Conservation (phyloP, 2,888 invertebrate genomes). For the Cenopis cana region DNA sequence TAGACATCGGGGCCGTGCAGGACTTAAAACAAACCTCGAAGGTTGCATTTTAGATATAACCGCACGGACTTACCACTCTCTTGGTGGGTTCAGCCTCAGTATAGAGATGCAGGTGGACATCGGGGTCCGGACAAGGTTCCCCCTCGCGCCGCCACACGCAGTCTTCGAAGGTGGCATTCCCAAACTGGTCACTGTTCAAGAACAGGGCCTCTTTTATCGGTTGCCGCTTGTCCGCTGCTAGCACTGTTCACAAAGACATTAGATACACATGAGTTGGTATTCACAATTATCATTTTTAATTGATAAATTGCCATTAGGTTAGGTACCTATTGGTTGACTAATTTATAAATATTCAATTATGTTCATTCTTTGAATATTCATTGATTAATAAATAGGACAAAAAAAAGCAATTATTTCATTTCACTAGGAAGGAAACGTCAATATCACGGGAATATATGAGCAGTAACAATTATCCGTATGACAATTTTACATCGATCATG, state of each 20-base stretch:
- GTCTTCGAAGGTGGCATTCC: slow-evolving; percentile 87
- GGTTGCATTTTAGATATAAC: neutral
- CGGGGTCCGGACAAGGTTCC: slow-evolving; percentile 90
- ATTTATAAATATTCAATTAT: neutral
- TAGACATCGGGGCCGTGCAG: neutral
- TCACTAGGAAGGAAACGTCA: too few relatives aligned
- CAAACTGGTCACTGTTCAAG: slow-evolving; percentile 84
- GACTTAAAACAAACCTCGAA: neutral
- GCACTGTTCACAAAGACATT: slow-evolving; percentile 44
- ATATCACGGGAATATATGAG: too few relatives aligned
- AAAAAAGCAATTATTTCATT: too few relatives aligned
- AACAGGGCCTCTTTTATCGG: slow-evolving; percentile 87
- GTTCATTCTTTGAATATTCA: neutral
- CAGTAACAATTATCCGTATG: too few relatives aligned
- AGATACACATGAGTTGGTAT: neutral
- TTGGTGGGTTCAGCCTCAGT: slow-evolving; percentile 83
- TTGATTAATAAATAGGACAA: neutral
- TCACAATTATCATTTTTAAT: neutral
- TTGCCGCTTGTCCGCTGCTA: slow-evolving; percentile 60
- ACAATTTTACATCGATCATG: too few relatives aligned
- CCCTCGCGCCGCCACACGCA: slow-evolving; percentile 89
- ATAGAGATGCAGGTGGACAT: slow-evolving; percentile 87
- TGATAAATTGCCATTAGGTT: neutral
- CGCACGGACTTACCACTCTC: slow-evolving; percentile 67
- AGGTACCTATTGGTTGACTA: neutral